Evolutionary conservation across 2,888 invertebrate genomes (phyloP), one percentile per base, ranked within the genome.

Genomic region (Epsilonema sp.): DNA sequence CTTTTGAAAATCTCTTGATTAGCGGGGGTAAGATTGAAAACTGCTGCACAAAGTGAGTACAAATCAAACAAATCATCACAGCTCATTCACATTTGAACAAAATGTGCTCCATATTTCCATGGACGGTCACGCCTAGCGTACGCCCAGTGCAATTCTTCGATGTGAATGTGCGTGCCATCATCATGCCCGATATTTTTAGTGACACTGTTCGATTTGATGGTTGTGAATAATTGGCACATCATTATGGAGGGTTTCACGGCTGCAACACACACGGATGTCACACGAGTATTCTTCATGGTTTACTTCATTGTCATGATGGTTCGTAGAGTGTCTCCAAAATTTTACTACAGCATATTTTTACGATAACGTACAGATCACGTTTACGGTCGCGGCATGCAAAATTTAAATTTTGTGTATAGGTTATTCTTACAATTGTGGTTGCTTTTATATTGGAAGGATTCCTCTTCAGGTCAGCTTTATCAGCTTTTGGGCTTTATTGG

Each of bases 281-380:
- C 79, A 46, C 72, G 84, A 54, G 67, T 80, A n/a, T 86, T 80
- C 64, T 85, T 86, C 63, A 85, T 85, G 80, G 71, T 76, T 37
- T 86, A 85, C 70, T 85, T 84, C 66, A 70, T 86, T 44, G 78
- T 81, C 58, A 85, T 82, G 46, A 83, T 85, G 84, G 82, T 68
- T 55, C 55, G 58, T 53, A 21, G 26, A 37, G 13, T 13, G 23
- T 46, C 21, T 47, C 4, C 26, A 45, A n/a, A n/a, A n/a, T n/a
- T n/a, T n/a, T n/a, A n/a, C n/a, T n/a, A n/a, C n/a, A n/a, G n/a
- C n/a, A n/a, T n/a, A n/a, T n/a, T n/a, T n/a, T n/a, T n/a, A n/a
- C n/a, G n/a, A n/a, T n/a, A n/a, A n/a, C n/a, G n/a, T n/a, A n/a
- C n/a, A n/a, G n/a, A n/a, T n/a, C n/a, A n/a, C n/a, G n/a, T n/a